These are phyloP conservation scores for Sylvia borin DNA, from an alignment of 2,797 vertebrate species.

Conservation along the genomic window DNA sequence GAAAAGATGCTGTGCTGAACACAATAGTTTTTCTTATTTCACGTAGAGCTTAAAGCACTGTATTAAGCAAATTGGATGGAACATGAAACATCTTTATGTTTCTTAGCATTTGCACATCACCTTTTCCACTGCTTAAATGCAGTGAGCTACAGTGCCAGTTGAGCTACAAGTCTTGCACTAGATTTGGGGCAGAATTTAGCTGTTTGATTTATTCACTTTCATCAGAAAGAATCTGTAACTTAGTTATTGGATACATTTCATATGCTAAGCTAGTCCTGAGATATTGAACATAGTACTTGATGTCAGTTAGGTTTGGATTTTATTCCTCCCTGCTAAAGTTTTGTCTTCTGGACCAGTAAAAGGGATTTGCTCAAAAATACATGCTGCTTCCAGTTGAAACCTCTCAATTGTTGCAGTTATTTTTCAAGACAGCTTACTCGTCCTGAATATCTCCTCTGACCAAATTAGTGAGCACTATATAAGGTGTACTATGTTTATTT, in stretches of 20 bases:
- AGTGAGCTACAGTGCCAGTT: neutral
- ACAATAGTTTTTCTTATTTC: neutral
- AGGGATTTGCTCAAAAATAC: neutral
- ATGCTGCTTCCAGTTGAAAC: neutral
- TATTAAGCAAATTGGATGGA: neutral
- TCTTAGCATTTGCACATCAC: neutral
- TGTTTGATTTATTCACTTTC: neutral
- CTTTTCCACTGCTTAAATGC: neutral
- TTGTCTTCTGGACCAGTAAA: neutral
- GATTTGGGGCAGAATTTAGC: neutral
- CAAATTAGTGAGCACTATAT: neutral
- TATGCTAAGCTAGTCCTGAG: neutral
- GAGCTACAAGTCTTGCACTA: neutral
- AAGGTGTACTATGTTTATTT: neutral
- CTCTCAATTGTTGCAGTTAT: neutral
- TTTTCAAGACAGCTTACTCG: neutral
- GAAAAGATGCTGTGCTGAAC: neutral
- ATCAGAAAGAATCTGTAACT: neutral
- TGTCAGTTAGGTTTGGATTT: neutral
- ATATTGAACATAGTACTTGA: neutral
- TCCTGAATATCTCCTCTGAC: neutral
- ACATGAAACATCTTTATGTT: neutral
- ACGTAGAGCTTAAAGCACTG: neutral
- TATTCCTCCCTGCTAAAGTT: neutral
- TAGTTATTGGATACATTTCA: neutral